Evolutionary conservation across 2,888 invertebrate genomes (phyloP), one percentile per base, ranked within the genome.

Genomic region (Clusia tigrina): DNA sequence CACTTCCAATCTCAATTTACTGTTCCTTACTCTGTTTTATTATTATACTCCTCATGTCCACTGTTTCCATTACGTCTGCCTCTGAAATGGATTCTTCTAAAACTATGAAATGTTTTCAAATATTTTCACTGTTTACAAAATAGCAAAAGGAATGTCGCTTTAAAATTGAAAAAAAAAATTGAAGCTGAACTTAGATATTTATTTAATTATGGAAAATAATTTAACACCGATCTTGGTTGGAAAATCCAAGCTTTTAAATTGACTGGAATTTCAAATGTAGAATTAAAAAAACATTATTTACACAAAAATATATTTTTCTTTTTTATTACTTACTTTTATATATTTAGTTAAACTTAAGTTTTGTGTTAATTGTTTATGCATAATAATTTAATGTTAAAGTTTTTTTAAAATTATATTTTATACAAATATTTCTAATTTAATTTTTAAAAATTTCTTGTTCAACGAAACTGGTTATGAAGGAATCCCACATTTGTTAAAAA

Each of bases 131-230:
- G 6, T 32, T 32, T 32, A 32, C 6, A 32, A 32, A 32, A 6
- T 9, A 6, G 32, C 32, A 32, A 32, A 32, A 32, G 32, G 6
- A 32, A 6, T 32, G 58, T 74, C 69, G 74, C 76, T 76, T 74
- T 74, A 76, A 76, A 70, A 76, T 38, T 22, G 24, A 38, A 42
- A 20, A 48, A 58, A 18, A 51, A 51, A 51, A 32, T 26, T 2
- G 37, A 37, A 12, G 23, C 9, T 9, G 12, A 24, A 58, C 15
- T 48, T 51, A 26, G 26, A 58, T 51, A 48, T 58, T 58, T 48
- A 58, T 70, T 68, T 69, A 69, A 76, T 76, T 76, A 74, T 74
- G 76, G 63, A 46, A 76, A 74, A 74, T 76, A 74, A 74, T 74
- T 76, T 67, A 74, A 74, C 18, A 48, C 22, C 22, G 22, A 48